Conservation (phyloP, 2,888 invertebrate genomes). For the Branchipolynoe longqiensis region DNA sequence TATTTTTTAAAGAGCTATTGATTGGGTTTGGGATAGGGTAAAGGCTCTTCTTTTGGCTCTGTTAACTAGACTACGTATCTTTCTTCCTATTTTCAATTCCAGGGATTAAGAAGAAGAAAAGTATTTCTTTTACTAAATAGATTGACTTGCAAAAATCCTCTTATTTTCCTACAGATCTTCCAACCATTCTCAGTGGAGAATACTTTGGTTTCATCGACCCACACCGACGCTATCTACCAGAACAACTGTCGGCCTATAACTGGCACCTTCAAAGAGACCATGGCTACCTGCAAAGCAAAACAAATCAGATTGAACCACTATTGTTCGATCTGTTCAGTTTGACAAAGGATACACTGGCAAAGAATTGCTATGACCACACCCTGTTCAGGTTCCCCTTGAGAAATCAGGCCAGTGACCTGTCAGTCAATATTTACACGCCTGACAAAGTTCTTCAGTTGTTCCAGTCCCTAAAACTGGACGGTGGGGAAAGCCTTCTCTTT, state of each 20-base stretch:
- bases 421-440: not conserved
- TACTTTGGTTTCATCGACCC: constrained; percentile 2
- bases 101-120: too few relatives aligned
- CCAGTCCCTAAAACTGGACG: not conserved
- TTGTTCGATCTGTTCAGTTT: not conserved
- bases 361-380: not conserved
- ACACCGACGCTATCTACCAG: not conserved
- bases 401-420: not conserved
- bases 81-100: too few relatives aligned
- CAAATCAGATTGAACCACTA: not conserved
- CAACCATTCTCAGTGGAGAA: not conserved
- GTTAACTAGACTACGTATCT: too few relatives aligned
- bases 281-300: not conserved
- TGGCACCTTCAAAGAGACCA: not conserved
- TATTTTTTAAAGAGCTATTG: too few relatives aligned
- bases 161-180: constrained; percentile 23
- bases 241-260: not conserved
- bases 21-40: too few relatives aligned
- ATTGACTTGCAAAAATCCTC: too few relatives aligned
- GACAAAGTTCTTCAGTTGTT: not conserved
- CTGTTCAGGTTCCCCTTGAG: not conserved
- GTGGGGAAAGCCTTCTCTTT: not conserved
- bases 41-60: too few relatives aligned
- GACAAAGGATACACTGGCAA: not conserved
- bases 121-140: too few relatives aligned